Evolutionary conservation across 2,888 invertebrate species (phyloP).

Genomic region (Muscina levida): DNA sequence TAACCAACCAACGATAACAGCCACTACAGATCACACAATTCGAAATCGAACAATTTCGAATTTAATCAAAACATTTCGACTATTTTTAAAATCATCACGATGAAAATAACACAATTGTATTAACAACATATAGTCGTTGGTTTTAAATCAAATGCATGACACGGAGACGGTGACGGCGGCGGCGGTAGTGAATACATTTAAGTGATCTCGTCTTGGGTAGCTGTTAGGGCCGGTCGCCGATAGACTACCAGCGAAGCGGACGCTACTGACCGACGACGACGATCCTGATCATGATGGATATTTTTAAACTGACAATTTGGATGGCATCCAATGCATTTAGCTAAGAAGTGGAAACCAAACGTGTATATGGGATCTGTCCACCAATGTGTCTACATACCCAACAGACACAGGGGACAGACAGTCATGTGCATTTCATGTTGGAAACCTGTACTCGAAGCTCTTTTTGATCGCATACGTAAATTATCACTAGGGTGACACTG

Average conservation of each 20-base stretch:
- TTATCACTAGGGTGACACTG: no score
- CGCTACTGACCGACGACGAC: conserved; percentile 51
- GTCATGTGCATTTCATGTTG: no score
- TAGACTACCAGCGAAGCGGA: no score
- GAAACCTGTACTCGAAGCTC: no score
- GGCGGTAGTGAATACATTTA: conserved; percentile 6
- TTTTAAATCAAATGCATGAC: not conserved
- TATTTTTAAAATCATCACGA: conserved; percentile 41
- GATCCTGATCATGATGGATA: conserved; percentile 70
- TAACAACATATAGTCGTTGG: conserved; percentile 9
- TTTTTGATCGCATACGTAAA: no score
- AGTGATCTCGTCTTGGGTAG: no score
- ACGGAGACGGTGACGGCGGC: conserved; percentile 18
- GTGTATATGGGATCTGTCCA: conserved; percentile 20
- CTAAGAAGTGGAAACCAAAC: conserved; percentile 64
- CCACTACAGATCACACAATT: not conserved
- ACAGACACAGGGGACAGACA: not conserved
- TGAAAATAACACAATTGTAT: conserved; percentile 12
- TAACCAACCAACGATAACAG: conserved; percentile 43
- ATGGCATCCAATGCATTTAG: conserved; percentile 78
- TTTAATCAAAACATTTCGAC: conserved; percentile 50
- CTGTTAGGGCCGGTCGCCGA: no score
- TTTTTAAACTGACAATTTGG: conserved; percentile 79
- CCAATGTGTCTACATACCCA: conserved; percentile 35
- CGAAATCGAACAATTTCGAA: conserved; percentile 26